Conservation (phyloP, 2,797 vertebrate species). For the Peromyscus aztecus region DNA sequence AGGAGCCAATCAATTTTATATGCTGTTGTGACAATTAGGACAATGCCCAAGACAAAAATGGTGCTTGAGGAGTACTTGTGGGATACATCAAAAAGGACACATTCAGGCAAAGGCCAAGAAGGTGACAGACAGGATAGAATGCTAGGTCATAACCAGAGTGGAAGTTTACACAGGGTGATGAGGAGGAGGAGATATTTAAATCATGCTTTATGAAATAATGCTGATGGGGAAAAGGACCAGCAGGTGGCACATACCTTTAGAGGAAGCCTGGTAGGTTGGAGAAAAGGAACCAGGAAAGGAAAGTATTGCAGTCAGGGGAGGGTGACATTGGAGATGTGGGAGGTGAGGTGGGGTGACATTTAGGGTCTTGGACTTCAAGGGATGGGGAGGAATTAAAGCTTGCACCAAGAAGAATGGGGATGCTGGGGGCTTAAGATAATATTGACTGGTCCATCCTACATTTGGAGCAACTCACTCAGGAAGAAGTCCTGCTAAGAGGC, state of each 20-base stretch:
- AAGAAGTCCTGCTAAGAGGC: neutral
- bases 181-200: neutral
- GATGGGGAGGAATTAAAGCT: neutral
- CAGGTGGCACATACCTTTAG: neutral
- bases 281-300: neutral
- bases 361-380: neutral
- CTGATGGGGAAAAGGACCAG: neutral
- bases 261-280: neutral
- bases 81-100: neutral
- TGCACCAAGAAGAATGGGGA: neutral
- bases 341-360: accelerated
- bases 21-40: neutral
- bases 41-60: neutral
- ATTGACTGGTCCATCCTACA: neutral
- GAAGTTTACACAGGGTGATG: neutral
- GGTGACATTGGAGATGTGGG: neutral
- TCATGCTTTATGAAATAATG: neutral
- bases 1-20: neutral
- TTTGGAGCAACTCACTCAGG: neutral
- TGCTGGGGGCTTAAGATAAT: neutral
- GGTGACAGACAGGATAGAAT: neutral
- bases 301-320: neutral
- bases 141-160: neutral
- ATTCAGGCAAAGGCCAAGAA: neutral
- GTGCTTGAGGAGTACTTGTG: neutral